Base-by-base conservation (phyloP, 2,797 vertebrate species). In the Prionace glauca region DNA sequence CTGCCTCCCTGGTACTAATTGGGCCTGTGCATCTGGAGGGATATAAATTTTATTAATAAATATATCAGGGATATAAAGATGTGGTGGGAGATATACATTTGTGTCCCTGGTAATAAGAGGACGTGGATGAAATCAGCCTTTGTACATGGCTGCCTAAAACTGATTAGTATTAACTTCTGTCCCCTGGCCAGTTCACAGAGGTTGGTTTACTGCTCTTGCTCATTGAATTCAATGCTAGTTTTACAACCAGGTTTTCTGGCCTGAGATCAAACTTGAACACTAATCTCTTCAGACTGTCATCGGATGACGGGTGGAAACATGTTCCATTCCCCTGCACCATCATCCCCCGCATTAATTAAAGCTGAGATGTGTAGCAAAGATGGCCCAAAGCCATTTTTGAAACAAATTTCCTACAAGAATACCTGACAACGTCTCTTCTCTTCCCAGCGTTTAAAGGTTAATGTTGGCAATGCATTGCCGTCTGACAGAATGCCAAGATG, bases 401-500 rank as follows among this genome's bases (percentile, higher is more conserved):
- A 94, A 94, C 69, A 94, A 90, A 45, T 24, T 71, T 72, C 67
- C 67, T 69, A 94, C 41, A 94, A 72, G 3, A 45, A 41, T 32
- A 72, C 45, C 36, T 94, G 92, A 45, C 67, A 62, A 60, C 24
- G 60, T 45, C 18, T 90, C 22, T 90, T 71, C 32, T 94, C 26
- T 94, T 72, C 41, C 32, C 26, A 71, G 8, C 24, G 11, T 45
- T 91, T 50, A 26, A 45, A 71, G 90, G 36, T 94, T 45, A 94
- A 45, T 2, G 22, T 45, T 50, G 41, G 92, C 92, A 94, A 62
- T 71, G 36, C 41, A 41, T 50, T 72, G 36, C 20, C 29, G 0
- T 50, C 41, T 94, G 92, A 94, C 67, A 94, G 72, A 69, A 69
- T 94, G 67, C 65, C 92, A 94, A 94, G n/a, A 69, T 94, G 67